Percentiles rank a stretch among this genome's conserved stretches.
Evolutionary conservation across 2,797 vertebrate species (phyloP).

Genomic region (Meda fulgida): DNA sequence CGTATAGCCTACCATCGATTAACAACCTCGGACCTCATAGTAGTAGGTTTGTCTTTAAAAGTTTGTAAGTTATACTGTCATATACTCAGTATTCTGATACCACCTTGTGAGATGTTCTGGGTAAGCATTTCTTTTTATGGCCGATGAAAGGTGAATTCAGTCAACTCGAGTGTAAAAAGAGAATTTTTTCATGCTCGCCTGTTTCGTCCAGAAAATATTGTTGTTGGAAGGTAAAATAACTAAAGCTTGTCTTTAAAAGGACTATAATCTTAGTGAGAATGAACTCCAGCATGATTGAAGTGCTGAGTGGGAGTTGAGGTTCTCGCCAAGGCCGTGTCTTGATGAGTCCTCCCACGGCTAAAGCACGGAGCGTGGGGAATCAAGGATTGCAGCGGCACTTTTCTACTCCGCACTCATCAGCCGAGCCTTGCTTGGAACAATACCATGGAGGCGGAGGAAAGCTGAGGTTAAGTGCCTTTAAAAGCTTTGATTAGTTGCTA

Average conservation of each 20-base stretch:
- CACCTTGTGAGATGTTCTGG: not conserved
- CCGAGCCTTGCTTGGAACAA: constrained; percentile 24
- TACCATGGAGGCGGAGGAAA: constrained; percentile 19
- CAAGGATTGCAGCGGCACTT: constrained; percentile 8
- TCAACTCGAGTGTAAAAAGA: constrained; percentile 3
- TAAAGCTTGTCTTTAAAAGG: constrained; percentile 20
- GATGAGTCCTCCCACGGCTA: constrained; percentile 48
- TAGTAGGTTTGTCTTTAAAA: not conserved
- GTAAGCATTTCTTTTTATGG: not conserved
- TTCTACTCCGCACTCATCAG: constrained; percentile 42
- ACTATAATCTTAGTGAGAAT: constrained; percentile 20
- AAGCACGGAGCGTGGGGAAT: constrained; percentile 44
- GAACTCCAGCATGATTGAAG: constrained; percentile 52
- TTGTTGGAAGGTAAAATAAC: constrained; percentile 19
- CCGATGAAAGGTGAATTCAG: not conserved
- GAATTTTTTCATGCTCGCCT: not conserved
- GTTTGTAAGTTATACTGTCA: not conserved
- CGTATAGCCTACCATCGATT: not conserved
- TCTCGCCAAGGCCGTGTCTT: constrained; percentile 43
- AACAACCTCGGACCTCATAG: not conserved
- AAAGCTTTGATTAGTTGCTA: constrained; percentile 50
- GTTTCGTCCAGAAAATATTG: not conserved
- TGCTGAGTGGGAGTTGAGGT: constrained; percentile 52
- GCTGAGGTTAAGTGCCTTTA: constrained; percentile 51
- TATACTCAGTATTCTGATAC: not conserved